phyloP scores from a whole-genome alignment of 2,113 vertebrate genomes.

The Crotalus helleri region DNA sequence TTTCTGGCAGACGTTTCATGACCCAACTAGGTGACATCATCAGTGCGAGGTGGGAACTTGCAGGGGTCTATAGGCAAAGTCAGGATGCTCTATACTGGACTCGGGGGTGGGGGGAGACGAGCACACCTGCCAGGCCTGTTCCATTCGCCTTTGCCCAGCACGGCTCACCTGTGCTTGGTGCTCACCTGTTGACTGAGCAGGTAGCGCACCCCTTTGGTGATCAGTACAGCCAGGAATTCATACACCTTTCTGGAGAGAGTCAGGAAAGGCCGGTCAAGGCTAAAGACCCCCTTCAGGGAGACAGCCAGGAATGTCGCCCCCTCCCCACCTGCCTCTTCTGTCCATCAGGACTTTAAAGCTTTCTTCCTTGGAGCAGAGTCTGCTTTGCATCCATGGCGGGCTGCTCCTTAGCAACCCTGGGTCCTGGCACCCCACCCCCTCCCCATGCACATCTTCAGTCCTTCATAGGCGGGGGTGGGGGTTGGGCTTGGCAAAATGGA shows the following conservation, averaged over 20 bases:
- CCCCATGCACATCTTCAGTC: background rate
- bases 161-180: too few species aligned
- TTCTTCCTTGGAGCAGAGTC: background rate
- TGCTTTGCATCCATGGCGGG: background rate
- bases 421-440: background rate
- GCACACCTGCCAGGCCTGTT: background rate
- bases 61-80: background rate
- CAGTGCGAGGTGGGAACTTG: background rate
- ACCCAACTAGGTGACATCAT: too few species aligned
- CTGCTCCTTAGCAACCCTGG: background rate
- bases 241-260: conserved; percentile 81
- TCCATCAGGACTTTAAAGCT: background rate
- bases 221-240: conserved; percentile 77
- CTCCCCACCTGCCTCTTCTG: background rate
- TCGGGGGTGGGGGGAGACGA: background rate
- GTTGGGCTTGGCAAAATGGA: background rate
- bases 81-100: background rate
- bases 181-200: conserved; percentile 86
- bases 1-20: too few species aligned
- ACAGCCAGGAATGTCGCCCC: background rate
- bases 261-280: background rate
- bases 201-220: conserved; percentile 86
- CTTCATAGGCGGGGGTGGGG: too few species aligned
- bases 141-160: background rate
- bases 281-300: too few species aligned